These are phyloP conservation scores for Trichechus manatus DNA, from an alignment of 2,113 vertebrate species.

Conservation along the genomic window DNA sequence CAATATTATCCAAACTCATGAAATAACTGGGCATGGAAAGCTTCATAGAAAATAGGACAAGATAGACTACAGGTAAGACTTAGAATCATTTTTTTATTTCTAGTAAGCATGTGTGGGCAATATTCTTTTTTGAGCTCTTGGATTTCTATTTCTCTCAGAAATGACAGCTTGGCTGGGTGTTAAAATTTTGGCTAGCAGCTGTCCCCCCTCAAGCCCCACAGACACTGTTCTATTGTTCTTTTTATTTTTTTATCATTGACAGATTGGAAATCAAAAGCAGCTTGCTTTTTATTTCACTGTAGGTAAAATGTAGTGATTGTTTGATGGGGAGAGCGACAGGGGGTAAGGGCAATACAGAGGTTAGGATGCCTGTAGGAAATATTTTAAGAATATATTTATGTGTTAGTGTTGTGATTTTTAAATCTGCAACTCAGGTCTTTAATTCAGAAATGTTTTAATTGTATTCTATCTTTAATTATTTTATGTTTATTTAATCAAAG, in stretches of 20 bases:
- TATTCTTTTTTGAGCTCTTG: background rate
- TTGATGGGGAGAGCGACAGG: background rate
- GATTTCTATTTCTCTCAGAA: conserved; percentile 27
- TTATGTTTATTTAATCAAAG: background rate
- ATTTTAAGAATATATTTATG: background rate
- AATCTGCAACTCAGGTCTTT: conserved; percentile 34
- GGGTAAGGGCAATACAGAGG: background rate
- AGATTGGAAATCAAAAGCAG: conserved; percentile 33
- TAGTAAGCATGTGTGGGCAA: background rate
- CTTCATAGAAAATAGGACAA: background rate
- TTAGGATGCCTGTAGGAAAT: background rate
- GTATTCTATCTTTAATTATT: background rate
- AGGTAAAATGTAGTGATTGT: background rate
- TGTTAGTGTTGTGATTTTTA: background rate
- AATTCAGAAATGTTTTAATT: background rate
- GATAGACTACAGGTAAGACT: conserved; percentile 22
- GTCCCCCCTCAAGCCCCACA: background rate
- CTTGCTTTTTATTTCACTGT: background rate
- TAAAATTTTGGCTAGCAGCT: background rate
- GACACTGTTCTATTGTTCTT: background rate
- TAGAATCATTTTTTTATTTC: conserved; percentile 49
- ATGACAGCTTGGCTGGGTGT: conserved; percentile 6
- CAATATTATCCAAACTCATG: background rate
- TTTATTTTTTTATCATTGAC: background rate
- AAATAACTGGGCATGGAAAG: background rate